Evolutionary conservation across 2,888 invertebrate species (phyloP).

Genomic region (Amphipoea oculea): DNA sequence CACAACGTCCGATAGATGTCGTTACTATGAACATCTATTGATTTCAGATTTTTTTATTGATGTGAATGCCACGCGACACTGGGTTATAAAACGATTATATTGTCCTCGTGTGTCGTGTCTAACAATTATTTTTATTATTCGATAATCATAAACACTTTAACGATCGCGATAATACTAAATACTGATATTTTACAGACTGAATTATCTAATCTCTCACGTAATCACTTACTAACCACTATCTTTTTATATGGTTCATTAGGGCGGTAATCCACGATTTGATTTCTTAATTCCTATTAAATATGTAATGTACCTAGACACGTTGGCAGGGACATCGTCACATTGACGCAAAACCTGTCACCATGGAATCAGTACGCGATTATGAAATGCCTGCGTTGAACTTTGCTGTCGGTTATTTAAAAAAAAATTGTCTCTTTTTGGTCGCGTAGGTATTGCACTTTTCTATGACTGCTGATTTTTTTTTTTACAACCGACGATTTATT

Average conservation of each 20-base stretch:
- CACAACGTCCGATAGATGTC: slow-evolving; percentile 64
- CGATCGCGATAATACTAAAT: slow-evolving; percentile 36
- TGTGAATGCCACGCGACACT: slow-evolving; percentile 11
- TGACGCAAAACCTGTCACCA: too few species aligned
- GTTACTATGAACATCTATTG: slow-evolving; percentile 41
- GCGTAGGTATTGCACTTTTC: not conserved
- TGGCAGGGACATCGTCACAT: too few species aligned
- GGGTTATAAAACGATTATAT: slow-evolving; percentile 8
- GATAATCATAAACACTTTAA: slow-evolving; percentile 34
- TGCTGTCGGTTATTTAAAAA: too few species aligned
- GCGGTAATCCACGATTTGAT: slow-evolving; percentile 44
- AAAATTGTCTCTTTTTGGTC: not conserved
- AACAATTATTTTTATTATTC: slow-evolving; percentile 17
- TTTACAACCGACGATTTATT: not conserved
- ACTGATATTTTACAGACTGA: slow-evolving; percentile 29
- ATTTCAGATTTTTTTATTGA: not conserved
- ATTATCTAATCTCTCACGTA: slow-evolving; percentile 40
- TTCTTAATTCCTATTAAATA: slow-evolving; percentile 30
- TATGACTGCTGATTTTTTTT: not conserved
- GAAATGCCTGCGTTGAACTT: too few species aligned
- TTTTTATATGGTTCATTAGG: slow-evolving; percentile 37
- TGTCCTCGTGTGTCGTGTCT: not conserved
- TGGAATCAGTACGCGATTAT: too few species aligned
- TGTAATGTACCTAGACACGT: not conserved
- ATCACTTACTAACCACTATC: slow-evolving; percentile 10